Evolutionary conservation across 35 echinoderm and acorn worm species (phyloP).

Genomic region (Ophioderma brevispina): DNA sequence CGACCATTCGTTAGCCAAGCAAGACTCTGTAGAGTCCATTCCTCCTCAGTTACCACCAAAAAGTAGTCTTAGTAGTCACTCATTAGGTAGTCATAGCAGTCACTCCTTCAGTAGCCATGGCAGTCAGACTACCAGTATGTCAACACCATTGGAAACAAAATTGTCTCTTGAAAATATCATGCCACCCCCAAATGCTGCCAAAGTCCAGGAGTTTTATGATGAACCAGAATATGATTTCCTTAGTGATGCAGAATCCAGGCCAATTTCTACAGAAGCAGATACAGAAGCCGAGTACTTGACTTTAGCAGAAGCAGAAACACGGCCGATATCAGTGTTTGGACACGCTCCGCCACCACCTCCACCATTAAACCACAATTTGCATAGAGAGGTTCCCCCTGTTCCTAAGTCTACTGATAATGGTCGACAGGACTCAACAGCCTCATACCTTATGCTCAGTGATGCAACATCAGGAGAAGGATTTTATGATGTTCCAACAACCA

Average conservation of each 20-base stretch:
- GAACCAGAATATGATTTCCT: constrained; percentile 6
- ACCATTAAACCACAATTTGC: neutral
- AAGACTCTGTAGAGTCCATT: neutral
- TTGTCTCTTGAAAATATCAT: neutral
- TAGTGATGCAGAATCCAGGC: neutral
- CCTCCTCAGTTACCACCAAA: neutral
- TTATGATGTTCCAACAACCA: neutral
- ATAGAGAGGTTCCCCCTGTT: constrained; percentile 11
- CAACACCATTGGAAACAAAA: neutral
- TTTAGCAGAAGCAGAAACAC: neutral
- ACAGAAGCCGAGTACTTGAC: neutral
- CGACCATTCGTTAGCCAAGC: constrained; percentile 2
- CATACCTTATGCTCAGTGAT: neutral
- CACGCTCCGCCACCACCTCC: neutral
- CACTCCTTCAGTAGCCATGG: neutral
- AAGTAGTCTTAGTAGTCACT: neutral
- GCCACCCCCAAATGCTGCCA: neutral
- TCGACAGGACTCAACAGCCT: neutral
- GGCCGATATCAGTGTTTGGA: neutral
- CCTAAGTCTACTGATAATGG: neutral
- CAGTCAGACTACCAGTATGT: neutral
- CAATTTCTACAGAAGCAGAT: neutral
- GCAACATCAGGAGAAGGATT: neutral
- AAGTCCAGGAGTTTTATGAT: neutral
- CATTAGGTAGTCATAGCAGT: neutral